Evolutionary conservation across 2,797 vertebrate genomes (phyloP).

Genomic region (Bradypodion pumilum): DNA sequence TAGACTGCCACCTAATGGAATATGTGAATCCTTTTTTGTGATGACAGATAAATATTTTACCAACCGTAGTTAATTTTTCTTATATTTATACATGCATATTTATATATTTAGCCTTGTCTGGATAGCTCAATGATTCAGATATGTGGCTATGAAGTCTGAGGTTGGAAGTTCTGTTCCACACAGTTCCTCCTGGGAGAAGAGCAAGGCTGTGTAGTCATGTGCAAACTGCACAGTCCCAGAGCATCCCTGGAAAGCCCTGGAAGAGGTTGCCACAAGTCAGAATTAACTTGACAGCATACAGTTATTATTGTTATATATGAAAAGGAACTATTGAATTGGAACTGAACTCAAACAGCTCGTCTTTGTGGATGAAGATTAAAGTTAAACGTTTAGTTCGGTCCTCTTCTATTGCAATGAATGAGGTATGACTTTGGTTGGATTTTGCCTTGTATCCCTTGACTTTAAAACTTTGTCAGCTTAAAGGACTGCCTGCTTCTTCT

Average conservation of each 20-base stretch:
- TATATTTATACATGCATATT: background rate
- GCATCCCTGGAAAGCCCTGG: no score
- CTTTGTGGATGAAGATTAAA: background rate
- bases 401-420: background rate
- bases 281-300: no score
- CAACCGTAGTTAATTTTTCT: background rate
- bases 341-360: background rate
- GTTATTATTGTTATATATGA: no score
- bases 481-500: background rate
- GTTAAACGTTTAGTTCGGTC: background rate
- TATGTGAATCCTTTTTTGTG: background rate
- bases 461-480: background rate
- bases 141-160: no score
- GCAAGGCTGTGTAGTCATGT: no score
- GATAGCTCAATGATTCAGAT: no score
- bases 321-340: background rate
- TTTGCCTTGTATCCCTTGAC: background rate
- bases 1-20: slow-evolving; percentile 82
- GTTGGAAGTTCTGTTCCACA: no score
- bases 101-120: no score
- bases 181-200: no score
- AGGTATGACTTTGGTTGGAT: background rate
- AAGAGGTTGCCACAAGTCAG: no score
- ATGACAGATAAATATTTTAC: background rate
- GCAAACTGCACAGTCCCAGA: no score